Evolutionary conservation across 2,888 invertebrate species (phyloP).

Genomic region (Eupithecia dodoneata): DNA sequence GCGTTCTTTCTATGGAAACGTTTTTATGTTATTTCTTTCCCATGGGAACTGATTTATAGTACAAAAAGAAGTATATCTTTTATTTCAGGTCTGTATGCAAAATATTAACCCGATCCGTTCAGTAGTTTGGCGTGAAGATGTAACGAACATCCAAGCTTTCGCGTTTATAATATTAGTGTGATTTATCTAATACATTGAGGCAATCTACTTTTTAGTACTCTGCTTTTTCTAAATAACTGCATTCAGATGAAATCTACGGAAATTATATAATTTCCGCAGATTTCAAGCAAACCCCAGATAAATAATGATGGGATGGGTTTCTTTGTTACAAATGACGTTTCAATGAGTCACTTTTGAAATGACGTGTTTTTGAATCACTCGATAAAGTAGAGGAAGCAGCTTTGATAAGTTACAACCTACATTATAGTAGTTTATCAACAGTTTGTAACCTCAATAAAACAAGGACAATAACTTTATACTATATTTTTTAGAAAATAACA

Average conservation of each 20-base stretch:
- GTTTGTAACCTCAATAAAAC: background rate
- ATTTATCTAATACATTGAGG: background rate
- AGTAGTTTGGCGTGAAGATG: too few species aligned
- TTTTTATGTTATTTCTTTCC: too few species aligned
- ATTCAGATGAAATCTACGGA: too few species aligned
- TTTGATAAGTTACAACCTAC: constrained; percentile 11
- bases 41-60: too few species aligned
- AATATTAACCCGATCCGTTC: too few species aligned
- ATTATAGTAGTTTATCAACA: background rate
- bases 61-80: too few species aligned
- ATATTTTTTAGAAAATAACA: background rate
- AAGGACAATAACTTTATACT: background rate
- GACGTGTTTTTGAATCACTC: constrained; percentile 5
- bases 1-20: too few species aligned
- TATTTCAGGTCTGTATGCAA: too few species aligned
- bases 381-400: constrained; percentile 8
- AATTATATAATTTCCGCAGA: background rate
- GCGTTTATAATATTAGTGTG: too few species aligned
- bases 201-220: background rate
- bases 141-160: too few species aligned
- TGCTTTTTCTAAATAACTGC: background rate
- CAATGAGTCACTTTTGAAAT: constrained; percentile 4
- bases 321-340: background rate
- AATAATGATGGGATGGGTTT: background rate
- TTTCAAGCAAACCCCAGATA: background rate